Evolutionary conservation across 2,888 invertebrate species (phyloP).

Genomic region (Trichacis sp.): DNA sequence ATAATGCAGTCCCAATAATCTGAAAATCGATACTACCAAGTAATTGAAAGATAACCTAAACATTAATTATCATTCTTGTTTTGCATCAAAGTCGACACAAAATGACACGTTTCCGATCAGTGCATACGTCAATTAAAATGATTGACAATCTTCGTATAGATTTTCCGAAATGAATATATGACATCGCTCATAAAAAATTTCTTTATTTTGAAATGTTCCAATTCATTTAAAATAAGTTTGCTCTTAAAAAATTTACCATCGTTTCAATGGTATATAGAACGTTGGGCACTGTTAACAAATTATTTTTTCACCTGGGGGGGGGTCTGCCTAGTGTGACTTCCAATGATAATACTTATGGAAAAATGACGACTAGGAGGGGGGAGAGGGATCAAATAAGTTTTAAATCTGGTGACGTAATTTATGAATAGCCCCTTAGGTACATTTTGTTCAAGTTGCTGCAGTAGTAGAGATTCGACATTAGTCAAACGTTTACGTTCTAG

Average conservation of each 20-base stretch:
- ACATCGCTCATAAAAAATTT: background rate
- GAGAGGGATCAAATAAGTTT: too few species aligned
- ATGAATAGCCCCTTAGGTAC: too few species aligned
- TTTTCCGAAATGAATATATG: background rate
- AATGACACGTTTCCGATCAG: background rate
- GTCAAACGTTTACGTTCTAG: background rate
- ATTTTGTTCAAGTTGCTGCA: background rate
- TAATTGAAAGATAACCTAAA: background rate
- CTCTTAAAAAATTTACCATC: background rate
- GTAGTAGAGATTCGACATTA: background rate
- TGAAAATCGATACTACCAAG: background rate
- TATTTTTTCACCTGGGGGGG: too few species aligned
- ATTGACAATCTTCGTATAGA: background rate
- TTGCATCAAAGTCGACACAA: background rate
- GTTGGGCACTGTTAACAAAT: too few species aligned
- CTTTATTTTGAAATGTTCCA: background rate
- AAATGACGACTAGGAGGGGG: too few species aligned
- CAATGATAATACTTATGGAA: too few species aligned
- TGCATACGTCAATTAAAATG: background rate
- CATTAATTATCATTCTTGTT: background rate
- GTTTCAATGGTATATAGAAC: conserved; percentile 1
- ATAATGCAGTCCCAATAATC: background rate
- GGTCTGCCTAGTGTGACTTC: too few species aligned
- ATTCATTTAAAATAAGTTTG: background rate
- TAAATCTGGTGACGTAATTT: too few species aligned